Conservation (phyloP, 53 echinoderm and acorn worm genomes). For the Luidia sarsii region DNA sequence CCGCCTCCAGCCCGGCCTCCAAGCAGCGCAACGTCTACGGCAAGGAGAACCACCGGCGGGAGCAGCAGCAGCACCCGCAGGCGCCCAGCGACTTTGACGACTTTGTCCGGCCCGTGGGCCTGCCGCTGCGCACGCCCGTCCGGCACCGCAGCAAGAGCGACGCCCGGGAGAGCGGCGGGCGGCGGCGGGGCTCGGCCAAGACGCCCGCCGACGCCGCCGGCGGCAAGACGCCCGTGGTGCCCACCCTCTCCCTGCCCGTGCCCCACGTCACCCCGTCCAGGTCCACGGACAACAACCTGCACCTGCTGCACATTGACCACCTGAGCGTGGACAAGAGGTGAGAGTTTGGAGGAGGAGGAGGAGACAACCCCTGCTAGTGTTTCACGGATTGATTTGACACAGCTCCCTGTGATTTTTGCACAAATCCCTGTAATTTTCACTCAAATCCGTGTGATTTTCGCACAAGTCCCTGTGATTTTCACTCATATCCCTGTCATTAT, state of each 20-base stretch:
- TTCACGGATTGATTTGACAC: neutral
- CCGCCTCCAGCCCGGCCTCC: neutral
- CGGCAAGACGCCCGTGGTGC: conserved; percentile 86
- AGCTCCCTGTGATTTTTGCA: neutral
- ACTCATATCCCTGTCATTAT: neutral
- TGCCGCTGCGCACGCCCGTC: conserved; percentile 78
- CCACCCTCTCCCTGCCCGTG: conserved; percentile 88
- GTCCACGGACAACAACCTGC: conserved; percentile 78
- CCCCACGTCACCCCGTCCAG: conserved; percentile 72
- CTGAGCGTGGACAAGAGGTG: conserved; percentile 46
- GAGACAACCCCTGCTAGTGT: neutral
- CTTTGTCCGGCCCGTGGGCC: conserved; percentile 73
- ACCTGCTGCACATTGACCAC: conserved; percentile 48
- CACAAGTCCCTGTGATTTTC: neutral
- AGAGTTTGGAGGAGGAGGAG: too few species aligned
- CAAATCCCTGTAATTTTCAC: neutral
- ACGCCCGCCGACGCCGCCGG: conserved; percentile 18
- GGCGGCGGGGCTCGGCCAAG: conserved; percentile 14
- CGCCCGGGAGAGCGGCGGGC: conserved; percentile 58
- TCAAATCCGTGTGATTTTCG: too few species aligned
- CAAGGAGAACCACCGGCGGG: conserved; percentile 58
- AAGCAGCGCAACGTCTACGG: conserved; percentile 2
- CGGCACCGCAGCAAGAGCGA: conserved; percentile 74
- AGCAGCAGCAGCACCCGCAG: too few species aligned
- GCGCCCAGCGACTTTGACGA: conserved; percentile 74